Percentiles rank a stretch among this genome's conserved stretches.
phyloP scores from a whole-genome alignment of 2,113 vertebrate genomes.

The Camelus dromedarius region DNA sequence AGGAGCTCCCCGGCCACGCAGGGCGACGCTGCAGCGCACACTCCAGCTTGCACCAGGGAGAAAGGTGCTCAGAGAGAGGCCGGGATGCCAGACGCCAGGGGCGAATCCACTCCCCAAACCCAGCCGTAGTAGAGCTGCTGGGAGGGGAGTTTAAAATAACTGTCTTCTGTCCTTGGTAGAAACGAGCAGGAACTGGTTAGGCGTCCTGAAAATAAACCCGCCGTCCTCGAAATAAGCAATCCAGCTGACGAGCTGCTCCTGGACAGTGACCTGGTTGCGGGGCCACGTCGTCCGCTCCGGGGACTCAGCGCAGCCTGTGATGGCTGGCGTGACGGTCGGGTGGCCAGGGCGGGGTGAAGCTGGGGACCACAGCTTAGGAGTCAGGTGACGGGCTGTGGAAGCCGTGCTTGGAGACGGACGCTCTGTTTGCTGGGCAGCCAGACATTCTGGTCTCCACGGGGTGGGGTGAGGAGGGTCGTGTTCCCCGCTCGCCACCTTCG shows the following conservation, averaged over 20 bases:
- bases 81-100: accelerated
- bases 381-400: too few species aligned
- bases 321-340: too few species aligned
- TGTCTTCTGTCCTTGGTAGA: neutral
- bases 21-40: accelerated
- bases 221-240: neutral
- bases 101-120: too few species aligned
- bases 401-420: neutral
- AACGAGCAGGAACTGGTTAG: neutral
- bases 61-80: neutral
- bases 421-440: accelerated
- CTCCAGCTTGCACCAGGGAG: neutral
- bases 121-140: accelerated
- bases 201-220: neutral
- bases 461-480: neutral
- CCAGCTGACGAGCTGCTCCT: too few species aligned
- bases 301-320: too few species aligned
- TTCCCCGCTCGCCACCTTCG: too few species aligned
- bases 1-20: neutral
- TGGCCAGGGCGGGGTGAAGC: too few species aligned
- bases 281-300: too few species aligned
- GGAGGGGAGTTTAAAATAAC: neutral
- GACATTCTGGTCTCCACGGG: accelerated
- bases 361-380: too few species aligned
- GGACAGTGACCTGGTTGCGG: too few species aligned